Percentiles rank a stretch among this genome's conserved stretches.
These are phyloP conservation scores for Microcebus lehilahytsara DNA, from an alignment of 2,113 vertebrate species.

Conservation along the genomic window DNA sequence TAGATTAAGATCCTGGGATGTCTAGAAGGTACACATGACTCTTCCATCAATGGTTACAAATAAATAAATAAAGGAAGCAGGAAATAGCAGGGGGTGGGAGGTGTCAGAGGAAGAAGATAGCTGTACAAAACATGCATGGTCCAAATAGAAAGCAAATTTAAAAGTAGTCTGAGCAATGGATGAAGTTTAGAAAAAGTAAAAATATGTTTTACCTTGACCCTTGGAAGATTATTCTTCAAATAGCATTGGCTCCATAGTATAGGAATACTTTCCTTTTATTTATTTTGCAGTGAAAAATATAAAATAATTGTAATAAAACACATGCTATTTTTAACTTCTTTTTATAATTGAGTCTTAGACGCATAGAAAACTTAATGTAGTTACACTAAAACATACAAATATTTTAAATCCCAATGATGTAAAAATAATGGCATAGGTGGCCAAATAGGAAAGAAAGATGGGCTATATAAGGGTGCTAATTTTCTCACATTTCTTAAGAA, in stretches of 20 bases:
- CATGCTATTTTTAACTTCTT: neutral
- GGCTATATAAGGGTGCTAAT: neutral
- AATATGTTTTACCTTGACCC: neutral
- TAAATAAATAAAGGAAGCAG: neutral
- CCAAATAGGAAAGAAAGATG: neutral
- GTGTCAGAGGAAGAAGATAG: neutral
- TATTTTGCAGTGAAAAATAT: neutral
- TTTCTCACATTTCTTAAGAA: neutral
- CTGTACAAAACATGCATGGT: neutral
- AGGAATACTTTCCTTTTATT: neutral
- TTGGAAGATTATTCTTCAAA: neutral
- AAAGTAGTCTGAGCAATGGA: neutral
- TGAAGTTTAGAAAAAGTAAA: neutral
- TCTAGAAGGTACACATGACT: neutral
- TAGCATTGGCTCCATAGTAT: neutral
- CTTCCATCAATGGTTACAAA: neutral
- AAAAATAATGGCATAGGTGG: neutral
- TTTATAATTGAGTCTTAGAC: slow-evolving; percentile 9
- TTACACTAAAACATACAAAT: neutral
- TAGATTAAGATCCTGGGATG: neutral
- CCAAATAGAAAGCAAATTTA: neutral
- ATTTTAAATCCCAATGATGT: neutral
- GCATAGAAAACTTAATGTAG: neutral
- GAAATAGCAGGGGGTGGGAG: rapidly evolving
- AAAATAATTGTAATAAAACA: neutral